phyloP scores from a whole-genome alignment of 2,888 invertebrate genomes.

The Macrostomum cliftonense region DNA sequence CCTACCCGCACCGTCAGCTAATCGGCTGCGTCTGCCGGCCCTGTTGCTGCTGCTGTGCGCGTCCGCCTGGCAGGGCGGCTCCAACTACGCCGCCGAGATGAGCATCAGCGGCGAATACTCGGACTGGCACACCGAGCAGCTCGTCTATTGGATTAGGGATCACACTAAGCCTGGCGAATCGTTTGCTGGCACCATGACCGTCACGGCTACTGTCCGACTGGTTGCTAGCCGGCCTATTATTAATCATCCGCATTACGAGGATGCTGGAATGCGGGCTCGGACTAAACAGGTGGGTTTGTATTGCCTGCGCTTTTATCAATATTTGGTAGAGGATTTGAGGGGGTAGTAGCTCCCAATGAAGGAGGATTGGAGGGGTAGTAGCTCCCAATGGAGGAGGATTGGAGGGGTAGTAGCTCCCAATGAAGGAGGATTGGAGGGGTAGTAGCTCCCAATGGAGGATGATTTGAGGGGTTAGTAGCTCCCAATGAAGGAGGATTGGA shows the following conservation, averaged over 20 bases:
- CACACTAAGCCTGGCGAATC: constrained; percentile 41
- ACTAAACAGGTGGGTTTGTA: constrained; percentile 36
- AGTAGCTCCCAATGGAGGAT: too few species aligned
- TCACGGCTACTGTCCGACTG: constrained; percentile 60
- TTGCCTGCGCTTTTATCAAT: too few species aligned
- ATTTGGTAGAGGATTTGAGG: too few species aligned
- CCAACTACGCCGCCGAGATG: constrained; percentile 42
- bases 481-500: too few species aligned
- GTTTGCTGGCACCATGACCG: constrained; percentile 68
- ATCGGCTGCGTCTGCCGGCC: constrained; percentile 22
- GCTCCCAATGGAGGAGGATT: too few species aligned
- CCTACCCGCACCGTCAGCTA: constrained; percentile 45
- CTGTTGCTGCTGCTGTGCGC: constrained; percentile 57
- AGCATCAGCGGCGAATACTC: constrained; percentile 47
- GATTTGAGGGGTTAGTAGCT: too few species aligned
- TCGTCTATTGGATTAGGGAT: constrained; percentile 55
- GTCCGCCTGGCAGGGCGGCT: constrained; percentile 48
- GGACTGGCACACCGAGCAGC: constrained; percentile 53
- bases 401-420: too few species aligned
- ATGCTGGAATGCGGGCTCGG: constrained; percentile 58
- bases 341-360: too few species aligned
- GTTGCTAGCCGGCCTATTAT: constrained; percentile 57
- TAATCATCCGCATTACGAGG: constrained; percentile 71
- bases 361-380: too few species aligned
- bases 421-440: too few species aligned